These are phyloP conservation scores for Lamellibrachia luymesi DNA, from an alignment of 1,140 invertebrate genomes.

Conservation along the genomic window DNA sequence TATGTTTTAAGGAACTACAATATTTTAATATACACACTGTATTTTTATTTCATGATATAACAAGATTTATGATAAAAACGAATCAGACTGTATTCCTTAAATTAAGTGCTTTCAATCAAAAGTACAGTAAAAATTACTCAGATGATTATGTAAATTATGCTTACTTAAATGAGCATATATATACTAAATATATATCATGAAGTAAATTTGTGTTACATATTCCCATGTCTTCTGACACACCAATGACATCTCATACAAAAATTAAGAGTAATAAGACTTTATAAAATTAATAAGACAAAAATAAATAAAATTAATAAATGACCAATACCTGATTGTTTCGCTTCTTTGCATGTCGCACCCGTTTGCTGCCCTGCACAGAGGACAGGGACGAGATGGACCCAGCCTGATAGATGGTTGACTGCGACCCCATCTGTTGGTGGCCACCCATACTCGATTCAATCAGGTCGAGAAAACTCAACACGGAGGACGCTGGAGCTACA, in stretches of 20 bases:
- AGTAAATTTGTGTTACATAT: neutral
- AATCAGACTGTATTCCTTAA: no score
- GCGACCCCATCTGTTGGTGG: constrained; percentile 2
- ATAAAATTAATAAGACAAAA: neutral
- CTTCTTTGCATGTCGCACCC: neutral
- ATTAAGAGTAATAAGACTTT: no score
- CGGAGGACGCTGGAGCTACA: neutral
- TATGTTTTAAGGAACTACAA: no score
- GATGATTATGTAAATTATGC: no score
- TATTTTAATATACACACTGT: no score
- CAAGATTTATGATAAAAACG: no score
- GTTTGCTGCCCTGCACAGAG: neutral
- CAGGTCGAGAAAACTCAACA: constrained; percentile 6
- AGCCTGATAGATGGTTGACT: constrained; percentile 4
- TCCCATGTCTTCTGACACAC: neutral
- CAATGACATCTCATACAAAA: neutral
- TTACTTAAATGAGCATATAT: no score
- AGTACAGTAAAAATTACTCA: no score
- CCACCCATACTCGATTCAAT: neutral
- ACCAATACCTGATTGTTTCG: neutral
- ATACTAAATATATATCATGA: no score
- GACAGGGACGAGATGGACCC: constrained; percentile 13
- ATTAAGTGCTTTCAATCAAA: no score
- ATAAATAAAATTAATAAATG: neutral
- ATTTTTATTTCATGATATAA: no score